Evolutionary conservation across 2,113 vertebrate species (phyloP).

Genomic region (Nibea albiflora): DNA sequence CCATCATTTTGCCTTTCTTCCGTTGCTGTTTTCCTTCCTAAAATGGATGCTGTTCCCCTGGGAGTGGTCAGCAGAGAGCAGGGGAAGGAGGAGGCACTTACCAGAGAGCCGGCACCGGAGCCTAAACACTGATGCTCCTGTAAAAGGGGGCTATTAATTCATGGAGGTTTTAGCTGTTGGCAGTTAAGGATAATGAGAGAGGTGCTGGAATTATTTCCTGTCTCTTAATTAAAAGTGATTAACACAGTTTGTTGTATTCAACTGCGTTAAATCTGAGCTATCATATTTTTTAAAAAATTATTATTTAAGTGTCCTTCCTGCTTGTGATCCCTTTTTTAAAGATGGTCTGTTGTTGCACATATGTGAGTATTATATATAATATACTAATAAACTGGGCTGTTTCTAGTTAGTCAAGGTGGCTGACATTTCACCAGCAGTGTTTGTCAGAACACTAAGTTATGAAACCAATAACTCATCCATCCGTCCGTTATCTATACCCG

Average conservation of each 20-base stretch:
- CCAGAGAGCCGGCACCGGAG: slow-evolving; percentile 13
- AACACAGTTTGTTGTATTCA: slow-evolving; percentile 26
- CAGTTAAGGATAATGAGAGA: slow-evolving; percentile 38
- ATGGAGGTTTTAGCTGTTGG: slow-evolving; percentile 17
- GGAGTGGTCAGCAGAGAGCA: slow-evolving; percentile 66
- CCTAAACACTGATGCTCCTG: slow-evolving; percentile 43
- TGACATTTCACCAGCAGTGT: background rate
- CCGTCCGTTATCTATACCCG: background rate
- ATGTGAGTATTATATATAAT: background rate
- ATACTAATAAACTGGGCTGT: background rate
- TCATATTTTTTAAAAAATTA: background rate
- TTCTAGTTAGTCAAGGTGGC: background rate
- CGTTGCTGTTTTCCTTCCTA: slow-evolving; percentile 62
- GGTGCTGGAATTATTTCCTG: slow-evolving; percentile 22
- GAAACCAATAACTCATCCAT: background rate
- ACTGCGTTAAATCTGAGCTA: background rate
- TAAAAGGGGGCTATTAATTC: slow-evolving; percentile 50
- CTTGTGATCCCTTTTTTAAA: background rate
- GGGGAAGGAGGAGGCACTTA: slow-evolving; percentile 55
- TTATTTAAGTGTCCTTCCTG: background rate
- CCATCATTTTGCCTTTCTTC: slow-evolving; percentile 64
- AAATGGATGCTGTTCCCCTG: slow-evolving; percentile 70
- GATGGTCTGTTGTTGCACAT: background rate
- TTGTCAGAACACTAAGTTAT: background rate
- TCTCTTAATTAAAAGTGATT: slow-evolving; percentile 34